Base-by-base conservation (phyloP, 2,888 invertebrate species). In the Tinea trinotella region DNA sequence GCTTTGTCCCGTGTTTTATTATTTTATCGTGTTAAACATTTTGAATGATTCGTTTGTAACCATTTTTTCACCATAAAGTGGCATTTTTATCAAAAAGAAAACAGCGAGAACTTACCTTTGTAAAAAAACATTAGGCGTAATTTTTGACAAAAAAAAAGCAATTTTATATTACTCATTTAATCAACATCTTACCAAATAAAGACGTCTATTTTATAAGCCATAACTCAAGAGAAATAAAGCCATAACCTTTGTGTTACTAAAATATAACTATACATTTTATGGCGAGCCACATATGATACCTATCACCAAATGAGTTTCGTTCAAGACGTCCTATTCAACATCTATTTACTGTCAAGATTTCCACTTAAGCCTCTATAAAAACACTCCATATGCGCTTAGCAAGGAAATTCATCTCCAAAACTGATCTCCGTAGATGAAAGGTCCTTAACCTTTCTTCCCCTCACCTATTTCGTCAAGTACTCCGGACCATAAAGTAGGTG, bases 391-490 rank as follows among this genome's bases (percentile, higher is more conserved):
- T 13, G 13, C 24, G 50, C 48, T 48, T 48, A 48, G 19, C 22
- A 24, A 50, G 50, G 24, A 50, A 50, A 50, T 50, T 24, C 50
- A n/a, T 24, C 24, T 50, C 24, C 18, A 50, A 24, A 50, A 50
- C 24, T 24, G 50, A 50, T 50, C 50, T 50, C 24, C 24, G 24
- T 17, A 18, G 18, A 48, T 17, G 13, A 13, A 48, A 48, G 20
- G 48, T 18, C 50, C 50, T 50, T 50, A 24, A 24, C 50, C 50
- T 50, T 50, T 50, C 20, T 18, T 24, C 50, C 46, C 50, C 19
- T 13, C 10, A 50, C 50, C 24, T 50, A 50, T 50, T 50, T 18
- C 7, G 22, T 50, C 3, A 24, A 50, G 50, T 24, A 50, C 24
- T 15, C 40, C 40, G 13, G 2, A 7, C 24, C 22, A 50, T 50